Evolutionary conservation across 2,113 vertebrate genomes (phyloP).

Genomic region (Maccullochella peelii): DNA sequence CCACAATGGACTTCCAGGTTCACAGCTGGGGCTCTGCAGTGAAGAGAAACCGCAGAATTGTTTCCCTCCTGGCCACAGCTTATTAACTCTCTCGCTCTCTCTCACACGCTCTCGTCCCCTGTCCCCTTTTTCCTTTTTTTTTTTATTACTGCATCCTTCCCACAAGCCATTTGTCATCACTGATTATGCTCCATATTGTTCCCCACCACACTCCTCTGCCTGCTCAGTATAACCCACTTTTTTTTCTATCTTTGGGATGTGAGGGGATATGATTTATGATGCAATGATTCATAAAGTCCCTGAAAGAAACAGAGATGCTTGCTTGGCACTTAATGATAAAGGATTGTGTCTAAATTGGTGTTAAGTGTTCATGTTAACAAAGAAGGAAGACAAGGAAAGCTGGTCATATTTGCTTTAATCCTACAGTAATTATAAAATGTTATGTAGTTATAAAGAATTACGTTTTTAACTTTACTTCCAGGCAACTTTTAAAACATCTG

Average conservation of each 20-base stretch:
- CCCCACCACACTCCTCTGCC: neutral
- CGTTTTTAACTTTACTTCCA: neutral
- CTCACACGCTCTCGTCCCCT: neutral
- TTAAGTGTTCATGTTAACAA: neutral
- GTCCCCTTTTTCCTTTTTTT: conserved; percentile 33
- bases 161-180: conserved; percentile 66
- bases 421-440: neutral
- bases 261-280: conserved; percentile 18
- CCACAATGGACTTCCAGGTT: conserved; percentile 56
- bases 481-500: neutral
- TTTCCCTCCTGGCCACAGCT: conserved; percentile 54
- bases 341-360: neutral
- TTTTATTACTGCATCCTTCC: conserved; percentile 50
- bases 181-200: conserved; percentile 50
- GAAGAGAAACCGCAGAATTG: conserved; percentile 49
- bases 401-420: neutral
- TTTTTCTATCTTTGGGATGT: neutral
- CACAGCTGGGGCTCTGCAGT: conserved; percentile 59
- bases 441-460: neutral
- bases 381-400: neutral
- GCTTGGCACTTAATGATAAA: neutral
- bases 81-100: conserved; percentile 47
- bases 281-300: conserved; percentile 3
- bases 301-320: neutral
- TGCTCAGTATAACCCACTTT: neutral